These are phyloP conservation scores for Ceriagrion tenellum DNA, from an alignment of 2,888 invertebrate genomes.

Conservation along the genomic window DNA sequence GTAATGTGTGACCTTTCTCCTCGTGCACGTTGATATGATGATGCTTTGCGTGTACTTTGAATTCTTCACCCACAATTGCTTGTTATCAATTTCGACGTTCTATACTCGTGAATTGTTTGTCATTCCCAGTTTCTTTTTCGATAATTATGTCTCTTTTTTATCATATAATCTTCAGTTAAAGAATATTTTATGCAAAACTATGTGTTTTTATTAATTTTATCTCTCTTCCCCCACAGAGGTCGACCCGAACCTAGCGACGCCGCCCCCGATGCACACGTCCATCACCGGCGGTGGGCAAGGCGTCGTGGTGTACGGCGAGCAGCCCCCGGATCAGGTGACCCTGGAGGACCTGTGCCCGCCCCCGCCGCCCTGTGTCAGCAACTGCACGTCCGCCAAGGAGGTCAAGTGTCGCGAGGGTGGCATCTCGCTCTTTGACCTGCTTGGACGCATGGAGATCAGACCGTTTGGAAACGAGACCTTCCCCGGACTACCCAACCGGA, in stretches of 20 bases:
- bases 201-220: background rate
- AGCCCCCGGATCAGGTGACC: conserved; percentile 82
- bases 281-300: conserved; percentile 75
- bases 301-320: conserved; percentile 81
- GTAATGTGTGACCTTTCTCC: too few species aligned
- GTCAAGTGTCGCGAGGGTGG: conserved; percentile 81
- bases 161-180: too few species aligned
- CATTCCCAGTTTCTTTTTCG: too few species aligned
- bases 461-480: conserved; percentile 82
- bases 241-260: conserved; percentile 80
- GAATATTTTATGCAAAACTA: background rate
- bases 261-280: conserved; percentile 75
- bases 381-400: conserved; percentile 81
- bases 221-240: conserved; percentile 72
- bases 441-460: conserved; percentile 79
- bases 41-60: too few species aligned
- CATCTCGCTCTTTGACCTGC: conserved; percentile 81
- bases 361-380: conserved; percentile 80
- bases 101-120: too few species aligned
- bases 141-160: too few species aligned
- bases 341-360: conserved; percentile 83
- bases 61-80: too few species aligned
- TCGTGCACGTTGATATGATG: too few species aligned
- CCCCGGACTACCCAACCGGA: conserved; percentile 80
- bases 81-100: too few species aligned